Base-by-base conservation (phyloP, 2,888 invertebrate species). In the Hypena proboscidalis region DNA sequence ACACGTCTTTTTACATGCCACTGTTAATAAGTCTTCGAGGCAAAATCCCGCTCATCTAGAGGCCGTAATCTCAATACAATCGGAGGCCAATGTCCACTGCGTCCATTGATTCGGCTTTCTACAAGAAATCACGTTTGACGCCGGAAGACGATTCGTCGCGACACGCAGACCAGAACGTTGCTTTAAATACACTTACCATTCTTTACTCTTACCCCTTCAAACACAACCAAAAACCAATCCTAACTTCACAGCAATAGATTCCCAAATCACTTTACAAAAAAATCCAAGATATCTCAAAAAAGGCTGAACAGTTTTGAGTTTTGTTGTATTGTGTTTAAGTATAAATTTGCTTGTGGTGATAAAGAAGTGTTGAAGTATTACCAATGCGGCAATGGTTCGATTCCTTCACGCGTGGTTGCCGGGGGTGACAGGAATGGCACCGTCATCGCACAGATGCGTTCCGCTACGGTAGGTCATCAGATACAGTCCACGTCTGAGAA, bases 121-220 rank as follows among this genome's bases (percentile, higher is more conserved):
- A 87, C 74, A 80, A 87, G 89, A 88, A 88, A 89, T 88, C 90
- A 89, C 89, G 89, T 90, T 85, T 72, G 59, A 68, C 78, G 78
- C 90, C 89, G 90, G 90, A 90, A 89, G 87, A 85, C 85, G 75
- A 90, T 90, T 89, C 85, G 89, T 74, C 88, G 87, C 75, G 63
- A 69, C 77, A 81, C 77, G 67, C 72, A 65, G 77, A 88, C 84
- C 85, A 86, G 80, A 87, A 87, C 88, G 80, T 62, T 55, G 64
- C 44, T 67, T 67, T 68, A 57, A 63, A 67, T 68, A 70, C 70
- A 76, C 73, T 79, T 67, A 73, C 74, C 67, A 76, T 70, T 73
- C 59, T 69, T 67, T 45, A 67, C 66, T 58, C 58, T 63, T 15
- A 44, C 45, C 45, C 17, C 32, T 4, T 17, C 1, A 7, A 6